phyloP scores from a whole-genome alignment of 2,113 vertebrate species.

The Riparia riparia region DNA sequence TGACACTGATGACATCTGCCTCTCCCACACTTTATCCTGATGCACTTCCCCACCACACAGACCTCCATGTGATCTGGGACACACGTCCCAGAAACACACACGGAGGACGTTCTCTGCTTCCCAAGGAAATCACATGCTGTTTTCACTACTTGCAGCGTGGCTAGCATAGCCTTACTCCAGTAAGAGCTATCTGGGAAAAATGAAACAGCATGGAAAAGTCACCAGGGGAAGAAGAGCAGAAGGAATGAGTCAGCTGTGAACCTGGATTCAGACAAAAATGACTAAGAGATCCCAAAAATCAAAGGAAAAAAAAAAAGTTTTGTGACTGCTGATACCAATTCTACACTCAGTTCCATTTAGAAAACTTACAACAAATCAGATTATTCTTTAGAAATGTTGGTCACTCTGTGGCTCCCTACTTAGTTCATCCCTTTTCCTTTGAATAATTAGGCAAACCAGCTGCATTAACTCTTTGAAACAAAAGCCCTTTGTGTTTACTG shows the following conservation, averaged over 20 bases:
- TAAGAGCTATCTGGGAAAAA: slow-evolving; percentile 38
- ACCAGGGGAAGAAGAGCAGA: slow-evolving; percentile 44
- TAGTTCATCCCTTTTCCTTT: not conserved
- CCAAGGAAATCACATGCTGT: not conserved
- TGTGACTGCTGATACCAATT: not conserved
- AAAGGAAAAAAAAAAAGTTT: not conserved
- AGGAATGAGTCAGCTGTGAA: slow-evolving; percentile 62
- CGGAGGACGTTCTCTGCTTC: not conserved
- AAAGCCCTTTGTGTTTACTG: not conserved
- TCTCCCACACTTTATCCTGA: not conserved
- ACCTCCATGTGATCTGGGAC: fast-evolving
- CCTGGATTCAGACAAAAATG: slow-evolving; percentile 53
- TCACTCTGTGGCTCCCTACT: not conserved
- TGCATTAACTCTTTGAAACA: slow-evolving; percentile 3
- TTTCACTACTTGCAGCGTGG: not conserved
- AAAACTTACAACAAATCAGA: not conserved
- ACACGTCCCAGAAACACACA: fast-evolving
- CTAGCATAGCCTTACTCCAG: not conserved
- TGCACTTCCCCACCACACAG: not conserved
- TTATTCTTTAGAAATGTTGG: not conserved
- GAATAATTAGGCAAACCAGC: not conserved
- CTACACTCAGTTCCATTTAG: not conserved
- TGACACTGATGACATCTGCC: not conserved
- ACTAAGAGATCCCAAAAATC: slow-evolving; percentile 58
- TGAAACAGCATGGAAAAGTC: slow-evolving; percentile 52